Percentiles rank a stretch among this genome's conserved stretches.
phyloP scores from a whole-genome alignment of 2,113 vertebrate genomes.

The Lepisosteus oculatus region DNA sequence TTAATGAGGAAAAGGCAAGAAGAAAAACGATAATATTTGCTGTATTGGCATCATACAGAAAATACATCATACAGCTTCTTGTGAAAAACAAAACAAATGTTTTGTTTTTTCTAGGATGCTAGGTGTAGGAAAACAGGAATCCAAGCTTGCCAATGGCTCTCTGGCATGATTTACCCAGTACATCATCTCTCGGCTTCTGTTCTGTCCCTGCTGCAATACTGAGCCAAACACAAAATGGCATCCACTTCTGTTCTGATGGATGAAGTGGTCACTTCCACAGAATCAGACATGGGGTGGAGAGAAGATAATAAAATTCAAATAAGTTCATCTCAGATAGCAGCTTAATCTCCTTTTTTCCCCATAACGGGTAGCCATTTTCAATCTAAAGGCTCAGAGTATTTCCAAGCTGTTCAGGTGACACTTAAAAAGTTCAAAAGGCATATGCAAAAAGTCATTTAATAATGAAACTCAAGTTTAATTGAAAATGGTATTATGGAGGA shows the following conservation, averaged over 20 bases:
- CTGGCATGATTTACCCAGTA: constrained; percentile 16
- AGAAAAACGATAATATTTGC: too few species aligned
- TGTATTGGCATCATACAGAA: too few species aligned
- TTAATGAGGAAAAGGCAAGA: too few species aligned
- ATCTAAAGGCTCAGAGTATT: constrained; percentile 32
- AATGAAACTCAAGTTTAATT: neutral
- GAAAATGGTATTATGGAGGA: neutral
- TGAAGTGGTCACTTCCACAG: constrained; percentile 69
- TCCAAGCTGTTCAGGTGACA: neutral
- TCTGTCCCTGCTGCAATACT: constrained; percentile 40
- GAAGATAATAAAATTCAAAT: constrained; percentile 79
- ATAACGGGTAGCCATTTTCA: constrained; percentile 70
- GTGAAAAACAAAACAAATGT: too few species aligned
- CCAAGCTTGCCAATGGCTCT: constrained; percentile 8
- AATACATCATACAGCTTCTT: too few species aligned
- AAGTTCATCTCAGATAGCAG: constrained; percentile 75
- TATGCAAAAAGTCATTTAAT: neutral
- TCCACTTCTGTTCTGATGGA: constrained; percentile 71
- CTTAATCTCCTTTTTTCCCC: constrained; percentile 64
- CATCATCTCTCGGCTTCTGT: constrained; percentile 44
- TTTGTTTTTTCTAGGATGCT: neutral
- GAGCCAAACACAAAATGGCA: constrained; percentile 55
- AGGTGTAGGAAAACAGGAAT: neutral
- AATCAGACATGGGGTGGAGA: constrained; percentile 67
- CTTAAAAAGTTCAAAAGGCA: neutral